Conservation (phyloP, 37 sponge, comb jelly and placozoan genomes). For the Mnemiopsis leidyi region DNA sequence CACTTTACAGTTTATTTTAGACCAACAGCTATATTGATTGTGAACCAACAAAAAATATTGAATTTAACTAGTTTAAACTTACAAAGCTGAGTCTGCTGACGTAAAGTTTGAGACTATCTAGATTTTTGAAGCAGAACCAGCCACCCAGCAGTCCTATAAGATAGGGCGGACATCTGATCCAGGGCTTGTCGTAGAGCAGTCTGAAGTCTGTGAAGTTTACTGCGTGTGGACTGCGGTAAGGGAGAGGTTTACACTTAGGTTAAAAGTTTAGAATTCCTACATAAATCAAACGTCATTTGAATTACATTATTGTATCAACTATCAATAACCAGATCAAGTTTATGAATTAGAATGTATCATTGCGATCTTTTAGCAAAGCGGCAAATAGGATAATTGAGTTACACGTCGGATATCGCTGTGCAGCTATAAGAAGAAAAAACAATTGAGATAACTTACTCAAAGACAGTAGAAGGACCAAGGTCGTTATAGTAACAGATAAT, state of each 20-base stretch:
- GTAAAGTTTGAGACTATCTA: slow-evolving; percentile 44
- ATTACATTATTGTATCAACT: background rate
- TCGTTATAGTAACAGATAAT: background rate
- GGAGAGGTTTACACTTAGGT: background rate
- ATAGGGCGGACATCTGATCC: slow-evolving; percentile 42
- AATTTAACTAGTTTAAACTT: too few species aligned
- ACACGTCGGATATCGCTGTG: too few species aligned
- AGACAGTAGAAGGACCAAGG: background rate
- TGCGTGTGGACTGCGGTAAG: background rate
- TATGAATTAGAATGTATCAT: too few species aligned
- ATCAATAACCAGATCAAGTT: too few species aligned
- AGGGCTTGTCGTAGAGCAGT: slow-evolving; percentile 44
- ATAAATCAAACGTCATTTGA: too few species aligned
- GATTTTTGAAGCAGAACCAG: slow-evolving; percentile 38
- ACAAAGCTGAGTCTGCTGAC: background rate
- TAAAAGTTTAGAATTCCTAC: too few species aligned
- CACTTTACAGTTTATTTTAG: too few species aligned
- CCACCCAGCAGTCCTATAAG: slow-evolving; percentile 40
- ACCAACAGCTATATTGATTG: too few species aligned
- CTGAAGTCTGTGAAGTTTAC: slow-evolving; percentile 19
- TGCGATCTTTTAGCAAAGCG: too few species aligned
- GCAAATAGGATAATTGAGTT: too few species aligned
- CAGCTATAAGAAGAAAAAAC: too few species aligned
- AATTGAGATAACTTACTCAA: slow-evolving; percentile 60
- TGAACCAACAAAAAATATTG: too few species aligned